Base-by-base conservation (phyloP, 2,797 vertebrate genomes). In the Myripristis murdjan region DNA sequence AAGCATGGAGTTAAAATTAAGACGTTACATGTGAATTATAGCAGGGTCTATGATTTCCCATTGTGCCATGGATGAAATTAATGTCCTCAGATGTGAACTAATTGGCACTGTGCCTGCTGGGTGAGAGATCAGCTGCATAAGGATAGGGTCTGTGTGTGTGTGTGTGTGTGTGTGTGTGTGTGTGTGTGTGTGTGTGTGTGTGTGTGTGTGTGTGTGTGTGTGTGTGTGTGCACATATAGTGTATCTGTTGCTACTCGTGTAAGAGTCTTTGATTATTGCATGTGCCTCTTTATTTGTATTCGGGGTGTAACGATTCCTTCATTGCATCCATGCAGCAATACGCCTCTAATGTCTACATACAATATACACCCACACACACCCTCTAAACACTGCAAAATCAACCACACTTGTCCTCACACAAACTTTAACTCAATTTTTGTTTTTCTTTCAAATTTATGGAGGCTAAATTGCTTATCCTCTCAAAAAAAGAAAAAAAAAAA, bases 41-140 rank as follows among this genome's bases (percentile, higher is more conserved):
- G 71, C 11, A 55, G 68, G 52, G 81, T 78, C 73, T 82, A 54
- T 70, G 72, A 89, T 72, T 82, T 77, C 84, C 77, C 49, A 60
- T 77, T 66, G 74, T 58, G 67, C 73, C 43, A 37, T 9, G 60
- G 65, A 72, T 69, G 51, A 83, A 83, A 87, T 85, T 14, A 73
- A 87, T 88, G 80, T 90, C 75, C 73, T 85, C 78, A 70, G 56
- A 84, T 84, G 71, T 85, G 68, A 73, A 74, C 64, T 85, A 89
- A 90, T 84, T 87, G 82, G 81, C 75, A 37, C 16, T 1, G 20
- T 70, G 75, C 60, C 77, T 44, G 56, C 44, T 49, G 75, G 66
- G 80, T 82, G 80, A 71, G 23, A 59, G 72, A 66, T 37, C 76
- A 80, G 67, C 37, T 16, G 14, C 8, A 52, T 78, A 43, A 51